Percentiles rank a stretch among this genome's conserved stretches.
phyloP scores from a whole-genome alignment of 2,113 vertebrate genomes.

The Labeo catla region DNA sequence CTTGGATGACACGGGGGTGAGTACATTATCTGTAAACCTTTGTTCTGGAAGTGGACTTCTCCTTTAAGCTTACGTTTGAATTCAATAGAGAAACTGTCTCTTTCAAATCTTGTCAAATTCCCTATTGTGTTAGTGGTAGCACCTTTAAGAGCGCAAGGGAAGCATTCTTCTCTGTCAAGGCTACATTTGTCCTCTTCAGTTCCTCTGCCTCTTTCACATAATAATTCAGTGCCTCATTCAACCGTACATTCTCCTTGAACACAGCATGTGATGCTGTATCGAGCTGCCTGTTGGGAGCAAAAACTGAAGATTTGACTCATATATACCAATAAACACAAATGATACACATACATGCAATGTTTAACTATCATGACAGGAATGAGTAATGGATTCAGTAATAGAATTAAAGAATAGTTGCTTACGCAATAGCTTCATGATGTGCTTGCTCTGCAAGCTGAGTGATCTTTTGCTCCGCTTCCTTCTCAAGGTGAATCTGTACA shows the following conservation, averaged over 20 bases:
- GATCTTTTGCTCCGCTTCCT: constrained; percentile 82
- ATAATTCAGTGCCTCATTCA: constrained; percentile 54
- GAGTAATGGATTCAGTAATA: neutral
- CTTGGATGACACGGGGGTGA: no score
- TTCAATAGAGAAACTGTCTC: neutral
- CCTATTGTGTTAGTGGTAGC: neutral
- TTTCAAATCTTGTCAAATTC: neutral
- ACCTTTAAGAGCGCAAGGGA: constrained; percentile 55
- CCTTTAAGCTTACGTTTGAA: neutral
- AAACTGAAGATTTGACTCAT: neutral
- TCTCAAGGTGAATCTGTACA: constrained; percentile 70
- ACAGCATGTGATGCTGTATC: constrained; percentile 76
- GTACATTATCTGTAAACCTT: no score
- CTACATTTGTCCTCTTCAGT: constrained; percentile 41
- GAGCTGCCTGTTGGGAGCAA: constrained; percentile 77
- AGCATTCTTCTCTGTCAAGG: constrained; percentile 39
- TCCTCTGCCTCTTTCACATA: constrained; percentile 54
- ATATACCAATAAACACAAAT: constrained; percentile 13
- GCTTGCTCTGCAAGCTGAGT: constrained; percentile 65
- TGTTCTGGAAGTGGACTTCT: no score
- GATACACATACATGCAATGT: constrained; percentile 36
- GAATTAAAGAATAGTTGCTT: constrained; percentile 36
- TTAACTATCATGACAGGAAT: constrained; percentile 45
- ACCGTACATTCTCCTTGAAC: constrained; percentile 55
- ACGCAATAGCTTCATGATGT: constrained; percentile 31